Conservation (phyloP, 2,113 vertebrate genomes). For the Puma concolor region DNA sequence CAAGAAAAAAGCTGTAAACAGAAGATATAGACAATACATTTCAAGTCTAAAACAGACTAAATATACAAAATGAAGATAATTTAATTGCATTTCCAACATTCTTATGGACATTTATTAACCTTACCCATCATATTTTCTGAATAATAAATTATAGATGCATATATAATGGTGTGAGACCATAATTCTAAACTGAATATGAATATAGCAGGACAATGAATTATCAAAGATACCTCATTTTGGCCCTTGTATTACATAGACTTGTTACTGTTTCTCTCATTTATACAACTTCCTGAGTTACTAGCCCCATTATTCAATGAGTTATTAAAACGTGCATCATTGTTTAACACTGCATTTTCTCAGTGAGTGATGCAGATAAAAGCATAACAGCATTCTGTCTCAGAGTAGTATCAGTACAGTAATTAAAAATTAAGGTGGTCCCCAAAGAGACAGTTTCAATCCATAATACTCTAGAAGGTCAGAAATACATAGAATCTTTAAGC, state of each 20-base stretch:
- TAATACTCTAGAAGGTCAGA: not conserved
- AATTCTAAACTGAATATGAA: not conserved
- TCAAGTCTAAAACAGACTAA: not conserved
- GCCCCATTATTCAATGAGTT: not conserved
- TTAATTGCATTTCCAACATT: not conserved
- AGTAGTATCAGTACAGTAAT: not conserved
- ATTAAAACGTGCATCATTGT: not conserved
- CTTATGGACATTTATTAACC: not conserved
- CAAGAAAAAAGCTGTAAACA: not conserved
- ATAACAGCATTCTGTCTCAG: not conserved
- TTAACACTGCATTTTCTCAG: not conserved
- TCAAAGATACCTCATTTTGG: not conserved
- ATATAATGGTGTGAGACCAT: not conserved
- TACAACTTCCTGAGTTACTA: not conserved
- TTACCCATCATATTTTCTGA: not conserved
- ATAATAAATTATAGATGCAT: not conserved
- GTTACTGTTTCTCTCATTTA: not conserved
- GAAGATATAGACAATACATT: not conserved
- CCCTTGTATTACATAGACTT: not conserved
- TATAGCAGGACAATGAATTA: not conserved
- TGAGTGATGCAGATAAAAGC: not conserved
- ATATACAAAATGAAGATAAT: constrained; percentile 23
- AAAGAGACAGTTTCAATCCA: not conserved
- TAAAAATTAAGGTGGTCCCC: not conserved
- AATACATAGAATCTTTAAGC: not conserved